A percentile compares a stretch with the other conserved stretches of the same genome.
Evolutionary conservation across 2,888 invertebrate genomes (phyloP).

Genomic region (Andrena chrysosceles): DNA sequence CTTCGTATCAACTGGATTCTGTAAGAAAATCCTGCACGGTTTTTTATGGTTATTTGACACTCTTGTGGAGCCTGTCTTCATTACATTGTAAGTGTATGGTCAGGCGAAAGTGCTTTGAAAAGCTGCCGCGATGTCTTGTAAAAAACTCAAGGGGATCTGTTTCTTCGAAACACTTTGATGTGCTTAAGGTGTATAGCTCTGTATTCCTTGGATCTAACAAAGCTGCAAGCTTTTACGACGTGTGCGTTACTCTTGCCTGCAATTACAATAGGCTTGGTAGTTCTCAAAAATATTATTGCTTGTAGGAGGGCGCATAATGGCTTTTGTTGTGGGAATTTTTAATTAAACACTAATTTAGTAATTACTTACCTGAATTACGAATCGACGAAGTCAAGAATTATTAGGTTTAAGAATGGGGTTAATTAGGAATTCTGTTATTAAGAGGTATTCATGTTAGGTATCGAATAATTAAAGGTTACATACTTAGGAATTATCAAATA

Average conservation of each 20-base stretch:
- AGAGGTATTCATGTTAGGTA: no score
- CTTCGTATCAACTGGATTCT: no score
- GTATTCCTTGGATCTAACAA: constrained; percentile 8
- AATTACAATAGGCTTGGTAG: not conserved
- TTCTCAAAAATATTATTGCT: not conserved
- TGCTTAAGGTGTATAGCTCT: not conserved
- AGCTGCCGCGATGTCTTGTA: constrained; percentile 14
- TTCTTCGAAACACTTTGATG: constrained; percentile 20
- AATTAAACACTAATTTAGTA: no score
- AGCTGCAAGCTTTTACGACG: not conserved
- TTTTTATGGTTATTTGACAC: not conserved
- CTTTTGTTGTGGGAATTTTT: no score
- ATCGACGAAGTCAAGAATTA: no score
- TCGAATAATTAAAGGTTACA: no score
- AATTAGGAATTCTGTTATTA: no score
- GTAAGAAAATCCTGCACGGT: not conserved
- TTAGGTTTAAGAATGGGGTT: no score
- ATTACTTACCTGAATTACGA: no score
- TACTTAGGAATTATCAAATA: no score
- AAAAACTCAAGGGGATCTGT: constrained; percentile 21
- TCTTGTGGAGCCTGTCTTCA: constrained; percentile 3
- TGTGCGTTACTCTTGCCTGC: not conserved
- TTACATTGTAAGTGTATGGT: constrained; percentile 20
- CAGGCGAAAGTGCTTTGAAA: constrained; percentile 17
- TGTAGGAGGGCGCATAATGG: no score